Percentiles rank a stretch among this genome's conserved stretches.
Evolutionary conservation across 2,888 invertebrate species (phyloP).

Genomic region (Drosophila infuscata): DNA sequence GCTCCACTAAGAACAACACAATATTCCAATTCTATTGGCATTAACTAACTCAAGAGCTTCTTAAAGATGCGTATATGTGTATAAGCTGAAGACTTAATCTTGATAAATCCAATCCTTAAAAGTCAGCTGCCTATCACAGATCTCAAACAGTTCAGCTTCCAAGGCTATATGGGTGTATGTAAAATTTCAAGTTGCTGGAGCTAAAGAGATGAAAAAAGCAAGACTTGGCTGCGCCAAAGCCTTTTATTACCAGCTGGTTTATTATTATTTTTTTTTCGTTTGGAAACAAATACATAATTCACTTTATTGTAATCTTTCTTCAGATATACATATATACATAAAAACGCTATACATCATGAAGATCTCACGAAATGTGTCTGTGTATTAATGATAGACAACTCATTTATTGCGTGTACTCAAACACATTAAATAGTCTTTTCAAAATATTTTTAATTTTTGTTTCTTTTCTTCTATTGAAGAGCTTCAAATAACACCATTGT

Average conservation of each 20-base stretch:
- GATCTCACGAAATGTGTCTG: conserved; percentile 1
- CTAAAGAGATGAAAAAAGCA: not conserved
- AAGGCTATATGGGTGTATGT: not conserved
- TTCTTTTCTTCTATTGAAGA: not conserved
- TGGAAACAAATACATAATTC: conserved; percentile 2
- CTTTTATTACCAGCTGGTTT: not conserved
- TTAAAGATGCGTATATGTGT: not conserved
- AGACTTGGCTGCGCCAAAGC: not conserved
- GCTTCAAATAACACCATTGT: not conserved
- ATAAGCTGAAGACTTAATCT: not conserved
- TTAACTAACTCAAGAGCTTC: not conserved
- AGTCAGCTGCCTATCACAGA: not conserved
- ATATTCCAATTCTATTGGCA: not conserved
- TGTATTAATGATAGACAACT: conserved; percentile 5
- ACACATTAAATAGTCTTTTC: not conserved
- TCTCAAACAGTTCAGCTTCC: not conserved
- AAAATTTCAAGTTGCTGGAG: not conserved
- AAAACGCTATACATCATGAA: not conserved
- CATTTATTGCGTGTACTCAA: conserved; percentile 3
- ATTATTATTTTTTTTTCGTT: conserved; percentile 1
- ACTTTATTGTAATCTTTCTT: conserved; percentile 13
- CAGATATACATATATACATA: conserved; percentile 1
- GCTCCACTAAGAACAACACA: not conserved
- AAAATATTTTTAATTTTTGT: not conserved
- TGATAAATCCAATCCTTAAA: not conserved